Base-by-base conservation (phyloP, 2,888 invertebrate species). In the Athetis lepigone region DNA sequence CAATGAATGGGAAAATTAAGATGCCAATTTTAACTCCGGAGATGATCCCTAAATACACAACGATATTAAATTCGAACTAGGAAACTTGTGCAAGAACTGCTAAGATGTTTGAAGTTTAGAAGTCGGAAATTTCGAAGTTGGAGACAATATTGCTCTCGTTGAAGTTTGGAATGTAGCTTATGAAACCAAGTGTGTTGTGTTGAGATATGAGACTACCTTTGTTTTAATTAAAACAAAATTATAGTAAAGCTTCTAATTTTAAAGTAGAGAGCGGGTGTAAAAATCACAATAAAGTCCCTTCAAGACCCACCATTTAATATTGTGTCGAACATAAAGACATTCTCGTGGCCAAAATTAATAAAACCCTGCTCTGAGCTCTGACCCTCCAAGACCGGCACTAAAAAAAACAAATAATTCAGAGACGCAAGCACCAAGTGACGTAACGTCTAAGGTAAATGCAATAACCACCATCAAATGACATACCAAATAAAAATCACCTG, bases 381-480 rank as follows among this genome's bases (percentile, higher is more conserved):
- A 54, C 75, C 68, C 49, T 67, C 52, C 21, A 43, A 40, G 36
- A 45, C 21, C 19, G 45, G 55, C 21, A 61, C 47, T 56, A 50
- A 68, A 74, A 66, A 63, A 76, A 62, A 61, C 64, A 79, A 79
- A 79, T 72, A 80, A 75, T 70, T 72, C 63, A 61, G 40, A 62
- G 29, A 51, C 63, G 50, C 49, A 62, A 59, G 47, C 55, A 58
- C 77, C 70, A 73, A 72, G 65, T 76, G 75, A 80, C 83, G 80
- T 79, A 80, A 82, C 66, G 13, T 45, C 47, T 61, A 60, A 69
- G 71, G 71, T 77, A 70, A 84, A 87, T 85, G 85, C 85, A 88
- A 83, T 85, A 79, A 79, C 77, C 70, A 75, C 65, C 62, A 70
- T 63, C 65, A 75, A 79, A 75, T 66, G 77, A 76, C 65, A 61